phyloP scores from a whole-genome alignment of 2,113 vertebrate genomes.

The Apaloderma vittatum region DNA sequence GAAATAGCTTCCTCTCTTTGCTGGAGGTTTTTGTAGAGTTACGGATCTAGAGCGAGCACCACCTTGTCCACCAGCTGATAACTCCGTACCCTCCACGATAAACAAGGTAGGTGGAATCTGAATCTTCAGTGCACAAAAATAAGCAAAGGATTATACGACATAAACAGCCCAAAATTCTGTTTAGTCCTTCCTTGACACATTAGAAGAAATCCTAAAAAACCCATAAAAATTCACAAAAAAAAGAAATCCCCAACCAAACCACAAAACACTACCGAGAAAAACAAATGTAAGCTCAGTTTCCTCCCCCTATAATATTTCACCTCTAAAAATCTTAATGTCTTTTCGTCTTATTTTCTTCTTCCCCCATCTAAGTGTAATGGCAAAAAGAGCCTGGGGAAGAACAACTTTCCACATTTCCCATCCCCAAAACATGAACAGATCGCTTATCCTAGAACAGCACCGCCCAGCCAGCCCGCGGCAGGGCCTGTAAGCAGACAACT shows the following conservation, averaged over 20 bases:
- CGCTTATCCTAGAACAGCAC: background rate
- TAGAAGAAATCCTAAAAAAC: background rate
- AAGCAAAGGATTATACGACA: background rate
- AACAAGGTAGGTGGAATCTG: background rate
- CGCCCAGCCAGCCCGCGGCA: background rate
- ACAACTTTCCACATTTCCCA: background rate
- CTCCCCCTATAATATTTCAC: background rate
- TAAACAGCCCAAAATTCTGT: background rate
- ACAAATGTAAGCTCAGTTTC: background rate
- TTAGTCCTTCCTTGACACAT: background rate
- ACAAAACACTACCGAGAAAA: background rate
- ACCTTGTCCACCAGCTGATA: background rate
- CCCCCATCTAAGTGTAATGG: background rate
- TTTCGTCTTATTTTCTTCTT: background rate
- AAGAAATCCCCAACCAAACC: accelerated
- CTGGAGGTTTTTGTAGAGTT: background rate
- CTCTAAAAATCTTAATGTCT: background rate
- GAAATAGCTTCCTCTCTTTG: background rate
- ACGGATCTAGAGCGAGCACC: background rate
- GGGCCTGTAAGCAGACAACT: background rate
- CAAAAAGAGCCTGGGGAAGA: background rate
- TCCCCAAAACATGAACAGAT: background rate
- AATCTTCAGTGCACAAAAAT: background rate
- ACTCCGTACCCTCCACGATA: background rate
- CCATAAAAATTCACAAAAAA: background rate